Evolutionary conservation across 2,888 invertebrate genomes (phyloP).

Genomic region (Heliconius aoede): DNA sequence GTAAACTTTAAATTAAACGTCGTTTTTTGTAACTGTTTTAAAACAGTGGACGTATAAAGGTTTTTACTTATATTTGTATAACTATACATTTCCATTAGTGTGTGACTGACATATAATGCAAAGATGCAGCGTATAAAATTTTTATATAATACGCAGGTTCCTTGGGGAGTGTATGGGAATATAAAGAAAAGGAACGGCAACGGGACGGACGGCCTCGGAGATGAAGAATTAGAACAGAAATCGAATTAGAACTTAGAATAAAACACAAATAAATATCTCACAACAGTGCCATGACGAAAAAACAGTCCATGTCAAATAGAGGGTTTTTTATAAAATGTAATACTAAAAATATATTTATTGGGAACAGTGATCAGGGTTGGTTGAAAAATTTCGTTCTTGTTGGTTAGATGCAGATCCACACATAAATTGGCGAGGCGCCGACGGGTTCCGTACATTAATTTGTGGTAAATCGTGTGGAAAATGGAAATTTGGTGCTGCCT

Average conservation of each 20-base stretch:
- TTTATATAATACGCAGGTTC: too few relatives aligned
- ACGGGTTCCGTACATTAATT: slow-evolving; percentile 80
- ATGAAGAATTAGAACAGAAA: too few relatives aligned
- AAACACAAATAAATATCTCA: too few relatives aligned
- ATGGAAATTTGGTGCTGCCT: slow-evolving; percentile 83
- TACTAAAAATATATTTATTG: slow-evolving; percentile 7
- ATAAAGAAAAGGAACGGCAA: too few relatives aligned
- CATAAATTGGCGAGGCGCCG: slow-evolving; percentile 77
- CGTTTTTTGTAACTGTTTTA: neutral
- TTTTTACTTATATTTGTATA: too few relatives aligned
- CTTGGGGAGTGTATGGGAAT: too few relatives aligned
- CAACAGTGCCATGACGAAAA: neutral
- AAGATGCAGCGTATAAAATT: too few relatives aligned
- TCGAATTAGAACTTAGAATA: too few relatives aligned
- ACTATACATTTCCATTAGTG: too few relatives aligned
- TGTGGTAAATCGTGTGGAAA: slow-evolving; percentile 82
- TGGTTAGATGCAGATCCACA: slow-evolving; percentile 75
- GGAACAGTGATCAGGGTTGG: slow-evolving; percentile 59
- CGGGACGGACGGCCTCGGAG: too few relatives aligned
- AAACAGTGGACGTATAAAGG: neutral
- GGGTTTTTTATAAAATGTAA: neutral
- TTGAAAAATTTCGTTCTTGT: slow-evolving; percentile 61
- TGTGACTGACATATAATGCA: too few relatives aligned
- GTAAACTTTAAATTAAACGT: slow-evolving; percentile 13
- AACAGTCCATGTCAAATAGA: neutral